Conservation (phyloP, 2,888 invertebrate genomes). For the Conistra vaccinii region DNA sequence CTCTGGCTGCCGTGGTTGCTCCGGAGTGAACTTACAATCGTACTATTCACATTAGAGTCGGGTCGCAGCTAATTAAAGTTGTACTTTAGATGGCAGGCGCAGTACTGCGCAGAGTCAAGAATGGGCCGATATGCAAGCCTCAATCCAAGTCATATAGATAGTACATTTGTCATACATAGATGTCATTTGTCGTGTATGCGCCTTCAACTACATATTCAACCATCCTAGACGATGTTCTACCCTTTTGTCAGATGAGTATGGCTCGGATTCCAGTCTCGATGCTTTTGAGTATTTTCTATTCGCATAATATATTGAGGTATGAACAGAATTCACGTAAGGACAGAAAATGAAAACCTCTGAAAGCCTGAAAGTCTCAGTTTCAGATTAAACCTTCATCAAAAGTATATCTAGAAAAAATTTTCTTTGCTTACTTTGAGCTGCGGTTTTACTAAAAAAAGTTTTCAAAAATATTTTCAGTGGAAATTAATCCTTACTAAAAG, state of each 20-base stretch:
- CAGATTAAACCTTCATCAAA: slow-evolving; percentile 23
- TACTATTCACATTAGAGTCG: slow-evolving; percentile 31
- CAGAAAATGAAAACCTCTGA: slow-evolving; percentile 1
- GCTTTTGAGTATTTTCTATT: neutral
- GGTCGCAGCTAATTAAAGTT: slow-evolving; percentile 38
- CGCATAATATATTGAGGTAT: neutral
- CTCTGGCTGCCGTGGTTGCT: slow-evolving; percentile 12
- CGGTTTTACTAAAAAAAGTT: neutral
- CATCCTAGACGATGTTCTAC: neutral
- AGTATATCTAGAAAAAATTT: slow-evolving; percentile 15
- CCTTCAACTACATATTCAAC: neutral
- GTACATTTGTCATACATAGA: neutral
- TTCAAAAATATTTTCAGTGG: neutral
- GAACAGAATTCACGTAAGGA: slow-evolving; percentile 3
- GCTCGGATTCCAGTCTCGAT: neutral
- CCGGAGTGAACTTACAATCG: slow-evolving; percentile 37
- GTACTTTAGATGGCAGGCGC: slow-evolving; percentile 1
- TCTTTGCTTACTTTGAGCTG: slow-evolving; percentile 3
- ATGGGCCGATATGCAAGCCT: neutral
- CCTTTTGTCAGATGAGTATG: neutral
- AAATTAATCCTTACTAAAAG: neutral
- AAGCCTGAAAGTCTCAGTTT: neutral
- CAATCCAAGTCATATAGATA: slow-evolving; percentile 3
- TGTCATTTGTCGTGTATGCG: neutral
- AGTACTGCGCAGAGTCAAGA: slow-evolving; percentile 10